Evolutionary conservation across 1,140 invertebrate genomes (phyloP), one percentile per base, ranked within the genome.

Genomic region (Cephus cinctus): DNA sequence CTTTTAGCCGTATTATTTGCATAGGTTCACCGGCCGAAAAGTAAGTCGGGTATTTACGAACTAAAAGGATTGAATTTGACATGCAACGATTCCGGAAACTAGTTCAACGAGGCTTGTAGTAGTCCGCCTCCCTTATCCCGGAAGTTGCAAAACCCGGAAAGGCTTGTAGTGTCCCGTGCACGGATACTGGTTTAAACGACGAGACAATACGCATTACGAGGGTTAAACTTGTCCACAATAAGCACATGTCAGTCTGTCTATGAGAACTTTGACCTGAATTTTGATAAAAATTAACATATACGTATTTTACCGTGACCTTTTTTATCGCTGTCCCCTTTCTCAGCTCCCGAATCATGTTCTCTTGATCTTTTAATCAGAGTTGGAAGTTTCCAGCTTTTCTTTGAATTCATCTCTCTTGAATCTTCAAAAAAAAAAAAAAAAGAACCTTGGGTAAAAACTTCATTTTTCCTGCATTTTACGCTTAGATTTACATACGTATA

Each of bases 51-150:
- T 42, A 6, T 3, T 12, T 27, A 36, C 16, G 23, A 56, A 57
- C 39, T 56, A 53, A 67, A 61, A 61, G 54, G 51, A 59, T 60
- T 57, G 40, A 43, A 42, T 55, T 59, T 54, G 48, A 61, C 50
- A 54, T 57, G 50, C 44, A 20, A 27, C 35, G 48, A 56, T 59
- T 61, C 38, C 43, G 46, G 52, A 57, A 59, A 57, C 34, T 30
- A 39, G 34, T 15, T n/a, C 42, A 47, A 38, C 21, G 11, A 44
- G 16, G 14, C 15, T 36, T 15, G 34, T 15, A 36, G 14, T 36
- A 18, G 34, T 36, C n/a, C n/a, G n/a, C n/a, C n/a, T n/a, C n/a
- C n/a, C n/a, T n/a, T n/a, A n/a, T n/a, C n/a, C n/a, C n/a, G n/a
- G n/a, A n/a, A n/a, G n/a, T n/a, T n/a, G n/a, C n/a, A n/a, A n/a